Evolutionary conservation across 2,797 vertebrate genomes (phyloP).

Genomic region (Leucoraja ocellata): DNA sequence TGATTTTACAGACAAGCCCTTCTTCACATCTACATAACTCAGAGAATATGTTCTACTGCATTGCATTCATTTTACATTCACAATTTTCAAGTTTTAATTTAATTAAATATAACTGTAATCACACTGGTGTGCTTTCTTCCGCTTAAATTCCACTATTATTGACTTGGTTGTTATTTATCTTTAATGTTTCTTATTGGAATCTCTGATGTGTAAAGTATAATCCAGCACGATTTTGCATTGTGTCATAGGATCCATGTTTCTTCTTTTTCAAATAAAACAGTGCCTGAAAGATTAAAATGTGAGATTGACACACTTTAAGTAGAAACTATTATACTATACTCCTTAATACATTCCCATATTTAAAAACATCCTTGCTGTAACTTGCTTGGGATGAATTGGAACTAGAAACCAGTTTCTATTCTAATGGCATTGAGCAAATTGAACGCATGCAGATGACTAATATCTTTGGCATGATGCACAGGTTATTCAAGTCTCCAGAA

Average conservation of each 20-base stretch:
- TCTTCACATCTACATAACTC: background rate
- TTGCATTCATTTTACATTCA: background rate
- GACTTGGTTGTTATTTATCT: background rate
- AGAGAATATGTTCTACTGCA: background rate
- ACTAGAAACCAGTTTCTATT: too few species aligned
- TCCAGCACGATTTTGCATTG: background rate
- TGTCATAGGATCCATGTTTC: background rate
- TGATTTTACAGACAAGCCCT: background rate
- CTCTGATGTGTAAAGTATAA: background rate
- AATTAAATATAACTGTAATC: background rate
- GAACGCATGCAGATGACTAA: too few species aligned
- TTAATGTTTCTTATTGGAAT: background rate
- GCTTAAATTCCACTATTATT: background rate
- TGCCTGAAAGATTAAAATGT: slow-evolving; percentile 19
- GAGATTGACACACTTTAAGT: background rate
- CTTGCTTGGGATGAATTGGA: too few species aligned
- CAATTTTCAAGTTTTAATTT: background rate
- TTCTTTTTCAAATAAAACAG: background rate
- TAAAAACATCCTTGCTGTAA: too few species aligned
- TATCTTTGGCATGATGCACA: too few species aligned
- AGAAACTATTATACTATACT: background rate
- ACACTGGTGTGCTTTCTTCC: background rate
- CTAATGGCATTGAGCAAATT: too few species aligned
- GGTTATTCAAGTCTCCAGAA: too few species aligned
- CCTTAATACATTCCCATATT: background rate